Base-by-base conservation (phyloP, 2,888 invertebrate species). In the Antitype chi region DNA sequence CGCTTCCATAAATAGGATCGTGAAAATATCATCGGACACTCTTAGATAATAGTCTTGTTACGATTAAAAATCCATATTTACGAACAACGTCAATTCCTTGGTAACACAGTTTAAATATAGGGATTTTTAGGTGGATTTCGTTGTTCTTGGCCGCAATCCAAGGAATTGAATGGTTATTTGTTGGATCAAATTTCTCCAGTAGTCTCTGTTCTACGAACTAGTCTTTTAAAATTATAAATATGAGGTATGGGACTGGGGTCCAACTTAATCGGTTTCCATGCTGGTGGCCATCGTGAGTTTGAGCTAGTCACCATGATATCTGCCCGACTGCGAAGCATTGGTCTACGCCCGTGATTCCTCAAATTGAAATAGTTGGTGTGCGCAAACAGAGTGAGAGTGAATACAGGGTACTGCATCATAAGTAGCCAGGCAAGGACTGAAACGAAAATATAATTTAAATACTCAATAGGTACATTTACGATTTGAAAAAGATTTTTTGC, bases 381-480 rank as follows among this genome's bases (percentile, higher is more conserved):
- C 28, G 23, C 9, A 32, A 5, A 17, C 52, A 23, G 17, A 52
- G 32, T 11, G 32, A 43, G 17, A 17, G 38, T 43, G 17, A 67
- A 52, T 67, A 52, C 23, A 52, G 67, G 32, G 32, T 67, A 67
- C 67, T 67, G 67, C 23, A 67, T 32, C 11, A 52, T 52, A 52
- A 67, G 23, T n/a, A 67, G 52, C 52, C 67, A 67, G 23, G 32
- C 28, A 67, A 52, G 17, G n/a, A 67, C 67, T 67, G 67, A 67
- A 67, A 52, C 52, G 23, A 67, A 67, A 32, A 67, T 11, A 52
- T 23, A 23, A 23, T 67, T 67, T 52, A 9, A 32, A 32, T 32
- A 32, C 9, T 15, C n/a, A 43, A 63, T 38, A 62, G 38, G 8
- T n/a, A 62, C 15, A 15, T 63, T n/a, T n/a, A 63, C 15, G 15